Evolutionary conservation across 2,797 vertebrate species (phyloP).

Genomic region (Notoglanidium macrostoma): DNA sequence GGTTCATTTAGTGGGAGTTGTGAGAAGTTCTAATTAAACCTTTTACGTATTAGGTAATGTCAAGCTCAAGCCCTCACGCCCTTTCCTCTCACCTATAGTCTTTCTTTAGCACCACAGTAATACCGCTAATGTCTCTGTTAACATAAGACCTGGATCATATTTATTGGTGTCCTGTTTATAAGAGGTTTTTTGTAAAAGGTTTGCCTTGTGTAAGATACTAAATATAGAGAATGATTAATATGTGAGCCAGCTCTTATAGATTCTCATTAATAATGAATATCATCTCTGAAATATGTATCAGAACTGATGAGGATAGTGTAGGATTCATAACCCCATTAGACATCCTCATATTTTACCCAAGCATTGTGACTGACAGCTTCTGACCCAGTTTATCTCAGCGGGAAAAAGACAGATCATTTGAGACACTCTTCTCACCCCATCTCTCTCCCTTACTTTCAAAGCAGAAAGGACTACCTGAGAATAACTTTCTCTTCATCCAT

Average conservation of each 20-base stretch:
- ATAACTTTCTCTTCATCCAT: conserved; percentile 10
- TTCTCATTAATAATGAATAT: conserved; percentile 20
- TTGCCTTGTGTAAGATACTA: neutral
- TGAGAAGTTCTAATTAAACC: conserved; percentile 48
- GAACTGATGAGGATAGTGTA: conserved; percentile 18
- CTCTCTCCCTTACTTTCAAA: neutral
- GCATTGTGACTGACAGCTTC: conserved; percentile 34
- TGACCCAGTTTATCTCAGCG: conserved; percentile 41
- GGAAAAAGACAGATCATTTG: conserved; percentile 28
- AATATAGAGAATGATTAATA: conserved; percentile 31
- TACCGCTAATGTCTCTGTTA: conserved; percentile 3
- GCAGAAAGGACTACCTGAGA: conserved; percentile 8
- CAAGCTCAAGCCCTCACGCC: conserved; percentile 24
- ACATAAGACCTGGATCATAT: conserved; percentile 23
- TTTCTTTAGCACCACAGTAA: conserved; percentile 36
- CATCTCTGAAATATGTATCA: conserved; percentile 24
- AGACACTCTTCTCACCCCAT: neutral
- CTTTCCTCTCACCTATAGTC: conserved; percentile 20
- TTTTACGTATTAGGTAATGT: conserved; percentile 41
- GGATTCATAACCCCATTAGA: conserved; percentile 31
- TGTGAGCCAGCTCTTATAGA: conserved; percentile 17
- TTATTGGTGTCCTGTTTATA: neutral
- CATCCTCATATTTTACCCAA: conserved; percentile 3
- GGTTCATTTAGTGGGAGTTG: conserved; percentile 52
- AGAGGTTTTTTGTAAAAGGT: neutral